Base-by-base conservation (phyloP, 2,797 vertebrate species). In the Falco rusticolus region DNA sequence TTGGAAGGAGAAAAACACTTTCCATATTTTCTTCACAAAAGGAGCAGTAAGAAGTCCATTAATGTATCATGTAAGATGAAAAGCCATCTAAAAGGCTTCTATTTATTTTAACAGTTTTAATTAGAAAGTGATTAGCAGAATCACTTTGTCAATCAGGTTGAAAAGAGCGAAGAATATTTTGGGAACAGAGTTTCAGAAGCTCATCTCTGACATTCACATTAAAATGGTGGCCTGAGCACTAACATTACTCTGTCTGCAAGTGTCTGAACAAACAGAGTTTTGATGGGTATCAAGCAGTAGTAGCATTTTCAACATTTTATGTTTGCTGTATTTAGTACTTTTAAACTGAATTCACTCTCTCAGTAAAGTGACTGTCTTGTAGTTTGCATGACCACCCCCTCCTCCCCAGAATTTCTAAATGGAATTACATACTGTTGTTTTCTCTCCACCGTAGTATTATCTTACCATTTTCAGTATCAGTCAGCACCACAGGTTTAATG, bases 401-500 rank as follows among this genome's bases (percentile, higher is more conserved):
- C 41, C 41, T 43, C 90, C 39, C 87, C 34, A 87, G 88, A 59
- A 82, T 90, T 90, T 94, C 71, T 43, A 94, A 96, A 79, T 25
- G 78, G 76, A 65, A 84, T 91, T 93, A 60, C 56, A 61, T 47
- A 37, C 60, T 82, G 29, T 63, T 87, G 63, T 83, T 74, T 87
- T 68, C 79, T 81, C 79, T 82, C 86, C 65, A 77, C 31, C 79
- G 39, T 54, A 78, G 79, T 18, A 77, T 88, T 83, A 80, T 51
- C 80, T 76, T 51, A 90, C 70, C 47, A 51, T 86, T 96, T 89
- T 57, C 76, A 78, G 51, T 53, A 82, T 57, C 69, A 60, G 74
- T 33, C 95, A 97, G 91, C 31, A 74, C 74, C 97, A 84, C 48
- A 94, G 91, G 66, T 94, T 96, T 93, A 94, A 91, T 43, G 37